A percentile compares a stretch with the other conserved stretches of the same genome.
phyloP scores from a whole-genome alignment of 2,113 vertebrate genomes.

The Sporophila hypoxantha region DNA sequence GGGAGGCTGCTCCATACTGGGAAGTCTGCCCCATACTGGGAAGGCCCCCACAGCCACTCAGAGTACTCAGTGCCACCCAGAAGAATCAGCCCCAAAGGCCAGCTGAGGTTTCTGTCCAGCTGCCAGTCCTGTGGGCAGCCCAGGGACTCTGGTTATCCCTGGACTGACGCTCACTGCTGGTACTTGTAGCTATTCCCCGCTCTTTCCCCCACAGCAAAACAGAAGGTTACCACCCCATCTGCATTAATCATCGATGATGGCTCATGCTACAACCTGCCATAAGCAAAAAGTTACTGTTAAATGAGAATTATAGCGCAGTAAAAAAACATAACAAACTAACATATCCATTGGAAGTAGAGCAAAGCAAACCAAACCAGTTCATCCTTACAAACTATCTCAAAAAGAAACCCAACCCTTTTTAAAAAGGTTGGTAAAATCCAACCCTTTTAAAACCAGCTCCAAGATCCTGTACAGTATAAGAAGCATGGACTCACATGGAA shows the following conservation, averaged over 20 bases:
- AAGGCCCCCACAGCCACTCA: rapidly evolving
- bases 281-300: neutral
- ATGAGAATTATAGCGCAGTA: neutral
- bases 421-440: neutral
- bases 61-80: neutral
- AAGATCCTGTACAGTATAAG: neutral
- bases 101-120: rapidly evolving
- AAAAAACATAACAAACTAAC: neutral
- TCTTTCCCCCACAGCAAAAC: neutral
- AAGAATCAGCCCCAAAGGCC: neutral
- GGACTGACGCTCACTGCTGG: rapidly evolving
- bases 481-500: neutral
- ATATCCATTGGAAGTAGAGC: neutral
- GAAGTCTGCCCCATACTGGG: neutral
- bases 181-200: neutral
- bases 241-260: neutral
- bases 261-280: neutral
- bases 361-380: neutral
- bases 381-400: neutral
- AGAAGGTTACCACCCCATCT: neutral
- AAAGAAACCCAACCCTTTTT: neutral
- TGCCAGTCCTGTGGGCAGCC: neutral
- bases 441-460: neutral
- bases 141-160: neutral
- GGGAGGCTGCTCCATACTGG: neutral